phyloP scores from a whole-genome alignment of 2,113 vertebrate genomes.

The Australoheros scitulus region DNA sequence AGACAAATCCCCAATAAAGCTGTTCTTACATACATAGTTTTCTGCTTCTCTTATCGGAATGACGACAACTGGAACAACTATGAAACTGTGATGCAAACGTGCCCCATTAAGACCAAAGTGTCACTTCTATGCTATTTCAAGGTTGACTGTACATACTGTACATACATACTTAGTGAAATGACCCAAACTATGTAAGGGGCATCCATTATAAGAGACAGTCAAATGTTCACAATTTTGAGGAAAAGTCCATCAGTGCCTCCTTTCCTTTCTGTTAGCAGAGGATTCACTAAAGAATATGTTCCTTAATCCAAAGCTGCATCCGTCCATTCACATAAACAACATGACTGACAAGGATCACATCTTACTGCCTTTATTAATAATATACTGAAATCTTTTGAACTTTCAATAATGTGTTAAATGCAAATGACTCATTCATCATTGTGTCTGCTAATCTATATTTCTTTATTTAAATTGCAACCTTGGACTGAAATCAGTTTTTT shows the following conservation, averaged over 20 bases:
- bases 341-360: neutral
- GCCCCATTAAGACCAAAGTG: neutral
- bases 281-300: accelerated
- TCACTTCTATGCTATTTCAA: neutral
- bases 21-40: neutral
- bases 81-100: neutral
- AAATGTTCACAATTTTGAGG: neutral
- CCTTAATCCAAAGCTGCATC: neutral
- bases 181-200: neutral
- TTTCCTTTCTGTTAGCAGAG: accelerated
- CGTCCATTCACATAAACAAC: neutral
- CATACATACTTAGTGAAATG: neutral
- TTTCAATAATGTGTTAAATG: neutral
- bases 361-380: neutral
- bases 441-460: neutral
- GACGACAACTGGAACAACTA: neutral
- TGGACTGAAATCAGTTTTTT: neutral
- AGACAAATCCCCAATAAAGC: neutral
- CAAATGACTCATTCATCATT: neutral
- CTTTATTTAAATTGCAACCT: accelerated
- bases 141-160: too few relatives aligned
- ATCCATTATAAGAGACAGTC: neutral
- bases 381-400: neutral
- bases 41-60: too few relatives aligned
- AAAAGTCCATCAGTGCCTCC: neutral